Evolutionary conservation across 2,797 vertebrate species (phyloP), one percentile per base, ranked within the genome.

Genomic region (Buceros bicornis): DNA sequence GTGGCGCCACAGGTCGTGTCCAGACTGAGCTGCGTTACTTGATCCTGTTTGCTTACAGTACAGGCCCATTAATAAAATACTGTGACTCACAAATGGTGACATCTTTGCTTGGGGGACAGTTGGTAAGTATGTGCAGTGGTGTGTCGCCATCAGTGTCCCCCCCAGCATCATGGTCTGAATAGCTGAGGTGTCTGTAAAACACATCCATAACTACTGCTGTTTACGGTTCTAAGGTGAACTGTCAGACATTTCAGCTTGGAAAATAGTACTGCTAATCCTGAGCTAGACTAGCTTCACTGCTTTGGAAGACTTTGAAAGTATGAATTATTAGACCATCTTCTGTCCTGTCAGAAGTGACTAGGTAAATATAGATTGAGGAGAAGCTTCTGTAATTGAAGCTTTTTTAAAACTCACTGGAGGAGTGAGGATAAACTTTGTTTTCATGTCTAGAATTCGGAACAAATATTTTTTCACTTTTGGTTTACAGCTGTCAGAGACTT

Each of bases 61-160:
- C 0, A 4, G 6, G 4, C 40, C 66, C 29, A 14, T 43, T 33
- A 70, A 12, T 82, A 28, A 73, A 51, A 20, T 42, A 45, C n/a
- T 56, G n/a, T 71, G 78, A 47, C 56, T 70, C 26, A 20, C 16
- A 72, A 7, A 16, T 8, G 65, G 33, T 53, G 64, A 48, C 45
- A 21, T 11, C 31, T 74, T 74, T 81, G 85, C 76, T 33, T 45
- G 21, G 42, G 42, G 31, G 16, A 8, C 40, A 47, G 26, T 16
- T 73, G 43, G 29, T 29, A 35, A 5, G 26, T 24, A 1, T 9
- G 1, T 47, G 54, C 43, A 10, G 0, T 16, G 21, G 22, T 40
- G 40, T 69, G 50, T 82, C 31, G 29, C n/a, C 15, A 0, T 25
- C 6, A 11, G 58, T 76, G 45, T 48, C 24, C 22, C 83, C 11